Conservation (phyloP, 2,888 invertebrate species). For the Hypomecis punctinalis region DNA sequence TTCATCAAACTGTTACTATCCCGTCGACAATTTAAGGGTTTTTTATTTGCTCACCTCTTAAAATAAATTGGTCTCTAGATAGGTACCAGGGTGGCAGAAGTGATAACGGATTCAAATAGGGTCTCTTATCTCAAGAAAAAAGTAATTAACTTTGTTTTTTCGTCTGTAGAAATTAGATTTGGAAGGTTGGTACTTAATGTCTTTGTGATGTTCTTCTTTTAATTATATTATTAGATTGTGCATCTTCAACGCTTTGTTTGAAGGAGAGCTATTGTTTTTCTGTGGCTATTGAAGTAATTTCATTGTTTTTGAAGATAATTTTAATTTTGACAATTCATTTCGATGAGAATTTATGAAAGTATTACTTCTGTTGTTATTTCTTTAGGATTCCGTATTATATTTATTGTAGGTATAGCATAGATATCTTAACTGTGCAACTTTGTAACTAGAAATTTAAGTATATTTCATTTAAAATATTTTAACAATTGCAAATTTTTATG, state of each 20-base stretch:
- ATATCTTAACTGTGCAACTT: neutral
- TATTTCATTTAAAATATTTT: too few species aligned
- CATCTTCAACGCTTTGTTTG: constrained; percentile 45
- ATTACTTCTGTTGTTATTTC: too few species aligned
- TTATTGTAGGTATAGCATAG: too few species aligned
- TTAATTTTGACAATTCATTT: neutral
- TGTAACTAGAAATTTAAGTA: neutral
- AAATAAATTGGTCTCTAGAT: neutral
- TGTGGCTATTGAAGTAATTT: constrained; percentile 10
- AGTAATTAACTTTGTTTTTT: constrained; percentile 80
- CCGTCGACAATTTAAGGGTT: neutral
- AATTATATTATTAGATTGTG: constrained; percentile 71
- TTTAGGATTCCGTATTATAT: too few species aligned
- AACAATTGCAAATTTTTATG: too few species aligned
- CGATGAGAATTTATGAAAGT: too few species aligned
- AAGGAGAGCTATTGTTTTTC: constrained; percentile 11
- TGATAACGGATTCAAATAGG: constrained; percentile 79
- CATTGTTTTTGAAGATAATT: constrained; percentile 8
- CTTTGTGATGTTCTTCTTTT: constrained; percentile 68
- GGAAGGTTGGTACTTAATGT: constrained; percentile 68
- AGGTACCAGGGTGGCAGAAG: constrained; percentile 57
- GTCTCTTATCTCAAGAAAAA: constrained; percentile 78
- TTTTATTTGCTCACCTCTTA: neutral
- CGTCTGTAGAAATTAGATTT: constrained; percentile 75
- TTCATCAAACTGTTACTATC: neutral